phyloP scores from a whole-genome alignment of 2,888 invertebrate genomes.

The Mimumesa dahlbomi region DNA sequence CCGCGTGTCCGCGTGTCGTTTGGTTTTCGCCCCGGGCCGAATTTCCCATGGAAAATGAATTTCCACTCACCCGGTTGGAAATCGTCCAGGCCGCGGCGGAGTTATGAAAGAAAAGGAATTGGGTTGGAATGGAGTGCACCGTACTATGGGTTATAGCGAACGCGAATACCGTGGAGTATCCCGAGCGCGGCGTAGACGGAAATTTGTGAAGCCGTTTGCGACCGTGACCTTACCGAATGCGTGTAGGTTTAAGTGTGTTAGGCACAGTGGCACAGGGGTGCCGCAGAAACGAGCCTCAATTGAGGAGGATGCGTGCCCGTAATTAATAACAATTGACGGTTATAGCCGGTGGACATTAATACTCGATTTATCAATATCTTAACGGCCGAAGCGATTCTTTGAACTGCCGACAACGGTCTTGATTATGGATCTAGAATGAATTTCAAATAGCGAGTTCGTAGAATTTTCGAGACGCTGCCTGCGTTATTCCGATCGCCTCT shows the following conservation, averaged over 20 bases:
- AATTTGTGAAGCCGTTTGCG: constrained; percentile 51
- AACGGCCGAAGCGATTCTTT: not conserved
- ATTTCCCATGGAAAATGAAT: constrained; percentile 47
- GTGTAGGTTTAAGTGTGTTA: constrained; percentile 38
- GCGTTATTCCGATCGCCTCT: not conserved
- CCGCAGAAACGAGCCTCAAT: constrained; percentile 43
- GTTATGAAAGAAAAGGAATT: constrained; percentile 58
- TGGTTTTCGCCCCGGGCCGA: too few relatives aligned
- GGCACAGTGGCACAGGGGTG: constrained; percentile 27
- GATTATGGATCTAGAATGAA: not conserved
- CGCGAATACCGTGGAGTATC: constrained; percentile 7
- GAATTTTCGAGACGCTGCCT: not conserved
- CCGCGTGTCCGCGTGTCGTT: too few relatives aligned
- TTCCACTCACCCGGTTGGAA: constrained; percentile 47
- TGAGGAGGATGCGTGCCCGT: constrained; percentile 40
- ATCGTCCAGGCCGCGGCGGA: constrained; percentile 23
- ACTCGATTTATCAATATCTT: constrained; percentile 36
- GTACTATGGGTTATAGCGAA: constrained; percentile 4
- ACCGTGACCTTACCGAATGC: constrained; percentile 65
- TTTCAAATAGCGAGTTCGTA: not conserved
- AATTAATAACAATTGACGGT: constrained; percentile 50
- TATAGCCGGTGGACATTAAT: constrained; percentile 24
- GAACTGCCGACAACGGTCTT: not conserved
- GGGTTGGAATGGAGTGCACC: constrained; percentile 57
- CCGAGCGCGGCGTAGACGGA: constrained; percentile 25